Evolutionary conservation across 2,797 vertebrate genomes (phyloP), one percentile per base, ranked within the genome.

Genomic region (Haliaeetus vocifer): DNA sequence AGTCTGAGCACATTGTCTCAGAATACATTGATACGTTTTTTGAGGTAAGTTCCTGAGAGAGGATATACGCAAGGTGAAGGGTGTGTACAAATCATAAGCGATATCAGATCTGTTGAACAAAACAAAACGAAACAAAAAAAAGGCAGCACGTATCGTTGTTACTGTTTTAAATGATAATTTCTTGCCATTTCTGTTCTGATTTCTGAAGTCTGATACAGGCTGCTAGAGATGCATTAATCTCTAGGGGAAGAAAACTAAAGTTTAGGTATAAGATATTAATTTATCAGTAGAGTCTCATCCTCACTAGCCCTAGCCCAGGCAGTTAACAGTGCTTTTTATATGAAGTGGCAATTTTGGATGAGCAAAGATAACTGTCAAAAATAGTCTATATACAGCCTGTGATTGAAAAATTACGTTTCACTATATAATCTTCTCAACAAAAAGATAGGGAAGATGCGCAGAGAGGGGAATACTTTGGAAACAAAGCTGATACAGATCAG

Each of bases 1-100:
- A 99, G 98, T 99, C 99, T 29, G 99, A 99, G 97, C 99, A 99
- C 98, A 99, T 99, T 53, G 99, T 99, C 95, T 99, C 99, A 2
- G 99, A 99, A 97, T 99, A 99, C 97, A 99, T 99, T 20, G 99
- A 99, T 97, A 99, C 99, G 0, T 99, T 99, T 98, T 99, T 99
- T 94, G 99, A 99, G 99, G 99, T 99, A 98, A 94, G 97, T 95
- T 45, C 11, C 45, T 74, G 40, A 84, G 19, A 38, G 29, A 33
- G 5, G 29, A 13, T 52, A 22, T 82, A 13, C 9, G 3, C 8
- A 37, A 50, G 9, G 8, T 80, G n/a, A 50, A 63, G 56, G 37
- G 19, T 42, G 17, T 50, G 47, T 80, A 35, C 62, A 58, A 38
- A 56, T 85, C 52, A 18, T 40, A 74, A 65, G 17, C 5, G 4